A percentile compares a stretch with the other conserved stretches of the same genome.
phyloP scores from a whole-genome alignment of 1,140 invertebrate species.

The Coenobita brevimanus region DNA sequence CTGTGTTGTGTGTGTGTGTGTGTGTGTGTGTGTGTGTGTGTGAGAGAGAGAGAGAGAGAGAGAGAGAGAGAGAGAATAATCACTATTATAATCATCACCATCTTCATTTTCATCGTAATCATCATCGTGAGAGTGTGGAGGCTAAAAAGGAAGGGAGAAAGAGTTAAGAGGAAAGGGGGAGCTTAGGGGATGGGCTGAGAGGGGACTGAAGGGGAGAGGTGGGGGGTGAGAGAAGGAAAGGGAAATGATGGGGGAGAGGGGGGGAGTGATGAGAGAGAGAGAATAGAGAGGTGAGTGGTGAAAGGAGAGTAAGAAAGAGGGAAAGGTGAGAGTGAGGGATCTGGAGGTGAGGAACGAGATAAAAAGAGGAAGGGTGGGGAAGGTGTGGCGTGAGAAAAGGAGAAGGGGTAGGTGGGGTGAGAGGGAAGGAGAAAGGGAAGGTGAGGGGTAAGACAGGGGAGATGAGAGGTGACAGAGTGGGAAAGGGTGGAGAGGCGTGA shows the following conservation, averaged over 20 bases:
- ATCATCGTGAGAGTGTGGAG: neutral
- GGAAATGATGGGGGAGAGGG: neutral
- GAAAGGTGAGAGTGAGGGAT: neutral
- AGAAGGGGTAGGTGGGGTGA: no score
- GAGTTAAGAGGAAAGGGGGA: neutral
- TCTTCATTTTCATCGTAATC: neutral
- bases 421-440: no score
- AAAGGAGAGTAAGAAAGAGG: neutral
- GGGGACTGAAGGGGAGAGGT: neutral
- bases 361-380: neutral
- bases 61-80: no score
- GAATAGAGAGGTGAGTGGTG: no score
- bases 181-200: no score
- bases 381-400: no score
- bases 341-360: neutral
- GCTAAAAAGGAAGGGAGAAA: neutral
- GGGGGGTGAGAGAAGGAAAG: constrained; percentile 14
- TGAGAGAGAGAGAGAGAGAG: neutral
- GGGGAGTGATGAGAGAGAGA: neutral
- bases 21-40: neutral
- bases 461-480: no score
- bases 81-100: neutral
- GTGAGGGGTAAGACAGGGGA: no score
- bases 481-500: no score
- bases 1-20: no score